These are phyloP conservation scores for Strigamia maritima DNA, from an alignment of 2,888 invertebrate genomes.

Conservation along the genomic window DNA sequence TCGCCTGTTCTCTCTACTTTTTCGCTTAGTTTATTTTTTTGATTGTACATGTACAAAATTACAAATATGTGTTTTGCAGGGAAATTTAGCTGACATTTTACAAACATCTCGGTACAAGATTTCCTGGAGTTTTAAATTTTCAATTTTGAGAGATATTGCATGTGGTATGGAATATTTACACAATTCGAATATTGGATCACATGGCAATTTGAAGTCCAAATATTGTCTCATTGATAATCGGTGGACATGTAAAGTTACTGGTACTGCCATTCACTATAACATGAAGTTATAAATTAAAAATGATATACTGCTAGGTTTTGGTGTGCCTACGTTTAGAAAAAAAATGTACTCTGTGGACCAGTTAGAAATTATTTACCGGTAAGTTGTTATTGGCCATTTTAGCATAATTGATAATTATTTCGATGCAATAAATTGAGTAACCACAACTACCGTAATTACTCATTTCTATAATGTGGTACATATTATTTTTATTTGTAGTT, in stretches of 20 bases:
- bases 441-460: no score
- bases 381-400: background rate
- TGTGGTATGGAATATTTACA: background rate
- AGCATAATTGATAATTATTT: no score
- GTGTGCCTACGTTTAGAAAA: background rate
- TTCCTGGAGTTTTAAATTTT: background rate
- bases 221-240: conserved; percentile 8
- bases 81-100: background rate
- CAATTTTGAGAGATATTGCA: background rate
- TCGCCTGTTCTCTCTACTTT: background rate
- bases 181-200: background rate
- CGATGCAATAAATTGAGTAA: no score
- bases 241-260: background rate
- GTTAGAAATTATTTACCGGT: background rate
- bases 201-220: background rate
- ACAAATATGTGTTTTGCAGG: no score
- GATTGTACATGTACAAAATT: no score
- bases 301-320: background rate
- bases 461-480: no score
- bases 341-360: background rate
- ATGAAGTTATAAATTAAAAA: background rate
- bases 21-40: background rate
- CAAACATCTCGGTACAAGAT: background rate
- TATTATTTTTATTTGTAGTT: background rate
- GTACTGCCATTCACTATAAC: background rate